These are phyloP conservation scores for Microctonus hyperodae DNA, from an alignment of 2,888 invertebrate species.

Conservation along the genomic window DNA sequence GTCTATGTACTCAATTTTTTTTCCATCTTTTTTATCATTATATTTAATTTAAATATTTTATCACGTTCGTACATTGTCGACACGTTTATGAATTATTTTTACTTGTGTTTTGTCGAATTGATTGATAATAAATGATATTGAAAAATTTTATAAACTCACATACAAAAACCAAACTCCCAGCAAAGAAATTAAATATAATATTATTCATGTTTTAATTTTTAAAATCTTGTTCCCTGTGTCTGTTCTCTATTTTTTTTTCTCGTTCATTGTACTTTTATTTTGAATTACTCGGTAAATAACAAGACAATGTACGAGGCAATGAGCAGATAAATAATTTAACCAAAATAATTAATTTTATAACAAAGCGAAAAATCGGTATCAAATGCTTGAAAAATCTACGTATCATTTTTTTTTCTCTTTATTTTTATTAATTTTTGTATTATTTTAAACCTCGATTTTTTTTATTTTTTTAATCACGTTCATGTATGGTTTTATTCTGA, in stretches of 20 bases:
- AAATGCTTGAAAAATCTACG: constrained; percentile 39
- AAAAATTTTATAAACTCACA: neutral
- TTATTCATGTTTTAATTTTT: too few species aligned
- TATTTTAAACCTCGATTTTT: neutral
- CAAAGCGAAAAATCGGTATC: constrained; percentile 28
- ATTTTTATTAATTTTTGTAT: neutral
- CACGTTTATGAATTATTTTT: neutral
- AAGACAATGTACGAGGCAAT: neutral
- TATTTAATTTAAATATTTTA: neutral
- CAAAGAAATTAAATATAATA: too few species aligned
- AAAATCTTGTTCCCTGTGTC: neutral
- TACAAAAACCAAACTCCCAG: constrained; percentile 10
- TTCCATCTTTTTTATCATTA: neutral
- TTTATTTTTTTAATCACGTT: neutral
- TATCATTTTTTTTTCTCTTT: constrained; percentile 14
- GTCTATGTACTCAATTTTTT: neutral
- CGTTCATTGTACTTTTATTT: neutral
- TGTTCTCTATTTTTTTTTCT: neutral
- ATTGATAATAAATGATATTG: neutral
- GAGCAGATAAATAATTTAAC: neutral
- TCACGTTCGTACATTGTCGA: neutral
- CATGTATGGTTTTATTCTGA: neutral
- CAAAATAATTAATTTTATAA: constrained; percentile 17
- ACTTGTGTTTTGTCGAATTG: neutral
- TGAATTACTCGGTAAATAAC: neutral